These are phyloP conservation scores for Macrosiphum euphorbiae DNA, from an alignment of 2,888 invertebrate species.

Conservation along the genomic window DNA sequence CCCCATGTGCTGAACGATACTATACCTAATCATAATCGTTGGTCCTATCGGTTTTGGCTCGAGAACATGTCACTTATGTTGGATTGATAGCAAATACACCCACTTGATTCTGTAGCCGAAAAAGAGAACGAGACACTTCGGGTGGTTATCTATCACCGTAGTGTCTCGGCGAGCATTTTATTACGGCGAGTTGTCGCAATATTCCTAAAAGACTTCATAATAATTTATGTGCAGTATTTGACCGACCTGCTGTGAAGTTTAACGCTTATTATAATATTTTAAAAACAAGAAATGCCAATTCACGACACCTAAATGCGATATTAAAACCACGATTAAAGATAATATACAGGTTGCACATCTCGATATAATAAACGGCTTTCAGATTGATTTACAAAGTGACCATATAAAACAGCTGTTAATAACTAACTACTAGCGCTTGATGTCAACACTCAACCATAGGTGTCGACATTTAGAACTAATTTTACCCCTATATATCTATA, in stretches of 20 bases:
- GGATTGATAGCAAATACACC: neutral
- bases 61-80: slow-evolving; percentile 18
- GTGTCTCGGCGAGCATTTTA: neutral
- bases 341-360: too few species aligned
- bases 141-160: neutral
- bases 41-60: neutral
- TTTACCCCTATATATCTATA: too few species aligned
- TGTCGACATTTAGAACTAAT: too few species aligned
- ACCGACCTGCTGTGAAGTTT: neutral
- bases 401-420: too few species aligned
- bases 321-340: too few species aligned
- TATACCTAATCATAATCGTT: neutral
- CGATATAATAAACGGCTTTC: too few species aligned
- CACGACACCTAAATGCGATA: neutral
- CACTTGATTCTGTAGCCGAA: neutral
- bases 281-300: neutral
- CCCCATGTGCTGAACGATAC: neutral
- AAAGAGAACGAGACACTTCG: neutral
- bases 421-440: too few species aligned
- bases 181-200: neutral
- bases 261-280: neutral
- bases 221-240: neutral
- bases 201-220: neutral
- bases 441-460: too few species aligned
- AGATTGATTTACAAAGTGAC: too few species aligned